phyloP scores from a whole-genome alignment of 2,888 invertebrate genomes.

The Abrostola tripartita region DNA sequence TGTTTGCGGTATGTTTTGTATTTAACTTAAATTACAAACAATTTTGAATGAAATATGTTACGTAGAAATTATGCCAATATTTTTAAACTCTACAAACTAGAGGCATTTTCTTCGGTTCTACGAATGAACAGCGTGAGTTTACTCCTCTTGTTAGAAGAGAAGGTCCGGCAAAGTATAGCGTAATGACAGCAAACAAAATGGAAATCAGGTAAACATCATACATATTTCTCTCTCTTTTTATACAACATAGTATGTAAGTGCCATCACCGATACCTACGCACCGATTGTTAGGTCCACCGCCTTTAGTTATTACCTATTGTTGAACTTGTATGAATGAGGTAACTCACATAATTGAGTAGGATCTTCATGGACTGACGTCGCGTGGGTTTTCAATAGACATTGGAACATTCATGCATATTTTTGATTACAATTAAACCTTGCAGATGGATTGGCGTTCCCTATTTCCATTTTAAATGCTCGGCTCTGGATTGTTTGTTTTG shows the following conservation, averaged over 20 bases:
- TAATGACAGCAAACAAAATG: not conserved
- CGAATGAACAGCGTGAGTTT: no score
- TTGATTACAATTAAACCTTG: slow-evolving; percentile 25
- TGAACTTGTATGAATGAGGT: slow-evolving; percentile 55
- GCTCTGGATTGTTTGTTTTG: not conserved
- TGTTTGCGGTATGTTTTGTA: no score
- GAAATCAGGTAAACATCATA: not conserved
- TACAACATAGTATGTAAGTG: slow-evolving; percentile 8
- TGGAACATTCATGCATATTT: slow-evolving; percentile 32
- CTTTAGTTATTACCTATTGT: slow-evolving; percentile 67
- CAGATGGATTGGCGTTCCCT: not conserved
- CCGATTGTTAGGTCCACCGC: slow-evolving; percentile 45
- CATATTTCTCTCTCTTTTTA: not conserved
- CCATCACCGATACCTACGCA: slow-evolving; percentile 42
- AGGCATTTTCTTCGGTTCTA: no score
- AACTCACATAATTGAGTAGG: slow-evolving; percentile 59
- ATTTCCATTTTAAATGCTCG: not conserved
- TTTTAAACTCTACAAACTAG: no score
- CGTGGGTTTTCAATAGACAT: slow-evolving; percentile 62
- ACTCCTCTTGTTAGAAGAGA: no score
- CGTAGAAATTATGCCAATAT: no score
- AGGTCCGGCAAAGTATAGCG: no score
- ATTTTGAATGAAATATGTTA: no score
- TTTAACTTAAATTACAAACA: no score
- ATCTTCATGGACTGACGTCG: slow-evolving; percentile 51